Percentiles rank a stretch among this genome's conserved stretches.
Evolutionary conservation across 2,888 invertebrate species (phyloP).

Genomic region (Epistrophella euchroma): DNA sequence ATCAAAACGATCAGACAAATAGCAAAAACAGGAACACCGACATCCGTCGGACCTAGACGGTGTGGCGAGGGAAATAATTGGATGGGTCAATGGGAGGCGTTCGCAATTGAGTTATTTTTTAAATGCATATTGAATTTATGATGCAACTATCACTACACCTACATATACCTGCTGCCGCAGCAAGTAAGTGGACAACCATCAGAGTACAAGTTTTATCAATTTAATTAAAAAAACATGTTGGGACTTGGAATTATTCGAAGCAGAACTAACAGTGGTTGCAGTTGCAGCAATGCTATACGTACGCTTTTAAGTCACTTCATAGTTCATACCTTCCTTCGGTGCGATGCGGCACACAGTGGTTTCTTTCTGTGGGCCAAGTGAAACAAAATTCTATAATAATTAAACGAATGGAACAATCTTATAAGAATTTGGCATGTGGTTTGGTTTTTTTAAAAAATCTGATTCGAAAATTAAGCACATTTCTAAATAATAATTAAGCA

Average conservation of each 20-base stretch:
- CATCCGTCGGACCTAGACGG: background rate
- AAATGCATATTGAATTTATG: constrained; percentile 20
- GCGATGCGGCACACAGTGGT: no score
- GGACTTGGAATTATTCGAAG: background rate
- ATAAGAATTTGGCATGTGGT: no score
- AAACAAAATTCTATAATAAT: no score
- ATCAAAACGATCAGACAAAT: constrained; percentile 41
- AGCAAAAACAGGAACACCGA: background rate
- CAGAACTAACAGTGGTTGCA: background rate
- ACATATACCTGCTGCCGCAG: background rate
- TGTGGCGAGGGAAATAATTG: background rate
- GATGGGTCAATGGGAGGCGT: constrained; percentile 14
- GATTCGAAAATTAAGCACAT: no score
- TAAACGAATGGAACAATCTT: no score
- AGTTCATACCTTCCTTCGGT: no score
- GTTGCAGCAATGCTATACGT: no score
- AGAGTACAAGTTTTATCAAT: constrained; percentile 69
- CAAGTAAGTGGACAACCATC: constrained; percentile 3
- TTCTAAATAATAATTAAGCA: no score
- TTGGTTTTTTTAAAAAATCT: no score
- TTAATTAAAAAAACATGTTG: constrained; percentile 57
- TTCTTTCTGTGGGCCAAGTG: no score
- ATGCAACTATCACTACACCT: constrained; percentile 8
- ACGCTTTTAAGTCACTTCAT: no score
- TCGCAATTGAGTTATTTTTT: constrained; percentile 44